These are phyloP conservation scores for Psittacula echo DNA, from an alignment of 2,797 vertebrate genomes.

Conservation along the genomic window DNA sequence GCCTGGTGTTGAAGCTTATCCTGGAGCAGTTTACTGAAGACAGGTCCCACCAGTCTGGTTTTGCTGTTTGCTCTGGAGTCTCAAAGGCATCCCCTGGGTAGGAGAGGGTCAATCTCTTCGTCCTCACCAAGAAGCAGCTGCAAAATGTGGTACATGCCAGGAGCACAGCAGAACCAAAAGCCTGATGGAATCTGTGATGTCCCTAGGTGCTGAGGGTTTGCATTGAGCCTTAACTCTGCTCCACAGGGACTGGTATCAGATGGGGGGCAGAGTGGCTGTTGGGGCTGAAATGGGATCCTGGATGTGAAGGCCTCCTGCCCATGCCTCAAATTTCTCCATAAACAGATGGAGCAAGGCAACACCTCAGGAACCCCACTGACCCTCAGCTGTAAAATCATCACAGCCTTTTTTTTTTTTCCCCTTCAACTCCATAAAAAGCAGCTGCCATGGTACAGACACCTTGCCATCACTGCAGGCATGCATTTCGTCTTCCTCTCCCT, in stretches of 20 bases:
- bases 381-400: neutral
- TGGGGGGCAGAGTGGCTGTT: accelerated
- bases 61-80: neutral
- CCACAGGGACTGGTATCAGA: neutral
- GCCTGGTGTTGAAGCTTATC: neutral
- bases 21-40: neutral
- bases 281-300: neutral
- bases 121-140: neutral
- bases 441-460: neutral
- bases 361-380: neutral
- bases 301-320: neutral
- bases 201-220: accelerated
- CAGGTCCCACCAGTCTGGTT: neutral
- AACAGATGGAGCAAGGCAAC: neutral
- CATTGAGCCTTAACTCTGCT: neutral
- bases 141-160: neutral
- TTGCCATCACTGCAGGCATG: neutral
- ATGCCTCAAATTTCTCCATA: neutral
- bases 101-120: neutral
- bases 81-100: accelerated
- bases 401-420: neutral
- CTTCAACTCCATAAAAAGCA: neutral
- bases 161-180: neutral
- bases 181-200: neutral
- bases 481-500: neutral